These are phyloP conservation scores for Dryobota labecula DNA, from an alignment of 2,888 invertebrate species.

Conservation along the genomic window DNA sequence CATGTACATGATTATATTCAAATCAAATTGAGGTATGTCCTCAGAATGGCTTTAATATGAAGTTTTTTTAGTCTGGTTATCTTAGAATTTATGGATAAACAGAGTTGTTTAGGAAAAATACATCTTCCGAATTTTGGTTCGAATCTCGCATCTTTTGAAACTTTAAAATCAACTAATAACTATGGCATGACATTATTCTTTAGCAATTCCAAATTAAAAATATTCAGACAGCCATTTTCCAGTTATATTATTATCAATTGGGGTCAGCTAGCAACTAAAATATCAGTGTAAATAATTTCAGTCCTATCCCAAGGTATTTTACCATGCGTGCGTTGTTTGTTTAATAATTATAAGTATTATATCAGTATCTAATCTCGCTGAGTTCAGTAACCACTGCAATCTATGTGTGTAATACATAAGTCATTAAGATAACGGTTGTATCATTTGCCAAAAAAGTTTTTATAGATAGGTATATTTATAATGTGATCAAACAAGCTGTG, in stretches of 20 bases:
- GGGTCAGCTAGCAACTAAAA: not conserved
- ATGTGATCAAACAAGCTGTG: not conserved
- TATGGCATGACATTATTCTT: not conserved
- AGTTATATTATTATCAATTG: not conserved
- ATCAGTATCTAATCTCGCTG: constrained; percentile 50
- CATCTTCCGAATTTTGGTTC: not conserved
- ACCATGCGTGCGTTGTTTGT: constrained; percentile 40
- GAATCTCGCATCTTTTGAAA: not conserved
- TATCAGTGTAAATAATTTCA: not conserved
- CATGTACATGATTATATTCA: not conserved
- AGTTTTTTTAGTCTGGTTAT: not conserved
- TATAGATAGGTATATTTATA: not conserved
- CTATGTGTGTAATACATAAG: constrained; percentile 30
- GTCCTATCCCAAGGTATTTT: constrained; percentile 54
- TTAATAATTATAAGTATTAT: constrained; percentile 37
- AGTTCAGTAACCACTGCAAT: constrained; percentile 56
- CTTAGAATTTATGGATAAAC: not conserved
- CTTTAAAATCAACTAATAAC: no score
- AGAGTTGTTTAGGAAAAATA: not conserved
- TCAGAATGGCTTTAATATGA: not conserved
- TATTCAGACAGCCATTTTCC: not conserved
- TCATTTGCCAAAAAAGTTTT: constrained; percentile 37
- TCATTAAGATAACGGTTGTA: constrained; percentile 47
- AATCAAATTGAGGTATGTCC: not conserved
- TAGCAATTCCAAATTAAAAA: not conserved